A percentile compares a stretch with the other conserved stretches of the same genome.
These are phyloP conservation scores for Pammene aurita DNA, from an alignment of 2,888 invertebrate species.

Conservation along the genomic window DNA sequence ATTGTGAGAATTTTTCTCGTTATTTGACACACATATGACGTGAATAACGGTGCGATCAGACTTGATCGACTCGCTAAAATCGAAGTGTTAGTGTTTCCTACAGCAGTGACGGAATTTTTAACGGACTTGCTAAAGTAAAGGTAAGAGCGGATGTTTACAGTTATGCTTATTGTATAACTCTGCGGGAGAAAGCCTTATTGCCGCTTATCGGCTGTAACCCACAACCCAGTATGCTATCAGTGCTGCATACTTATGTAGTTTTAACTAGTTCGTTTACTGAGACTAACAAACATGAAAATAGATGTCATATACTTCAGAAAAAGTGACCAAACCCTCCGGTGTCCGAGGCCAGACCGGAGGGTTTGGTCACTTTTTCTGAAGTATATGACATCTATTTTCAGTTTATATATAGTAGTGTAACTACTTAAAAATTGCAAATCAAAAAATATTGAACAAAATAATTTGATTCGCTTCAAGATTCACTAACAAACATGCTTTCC, in stretches of 20 bases:
- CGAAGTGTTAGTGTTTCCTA: constrained; percentile 79
- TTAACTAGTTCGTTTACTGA: constrained; percentile 2
- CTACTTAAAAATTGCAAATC: too few relatives aligned
- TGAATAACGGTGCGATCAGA: constrained; percentile 79
- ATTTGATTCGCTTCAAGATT: too few relatives aligned
- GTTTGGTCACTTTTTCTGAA: too few relatives aligned
- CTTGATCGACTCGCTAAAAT: constrained; percentile 79
- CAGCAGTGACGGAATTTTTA: constrained; percentile 78
- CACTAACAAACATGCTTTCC: constrained; percentile 4
- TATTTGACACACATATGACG: constrained; percentile 80
- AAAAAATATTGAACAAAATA: too few relatives aligned
- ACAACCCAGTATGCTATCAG: constrained; percentile 30
- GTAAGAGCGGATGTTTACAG: constrained; percentile 81
- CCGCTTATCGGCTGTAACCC: constrained; percentile 51
- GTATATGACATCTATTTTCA: too few relatives aligned
- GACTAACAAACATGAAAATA: constrained; percentile 12
- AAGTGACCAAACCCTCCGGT: too few relatives aligned
- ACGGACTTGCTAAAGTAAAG: constrained; percentile 80
- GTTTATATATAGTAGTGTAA: too few relatives aligned
- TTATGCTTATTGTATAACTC: constrained; percentile 79
- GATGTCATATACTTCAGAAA: too few relatives aligned
- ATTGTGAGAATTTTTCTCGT: constrained; percentile 71
- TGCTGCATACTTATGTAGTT: constrained; percentile 6
- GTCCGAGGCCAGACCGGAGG: too few relatives aligned
- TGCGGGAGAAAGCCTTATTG: constrained; percentile 60